Base-by-base conservation (phyloP, 2,797 vertebrate species). In the Sebastes wilsoni region DNA sequence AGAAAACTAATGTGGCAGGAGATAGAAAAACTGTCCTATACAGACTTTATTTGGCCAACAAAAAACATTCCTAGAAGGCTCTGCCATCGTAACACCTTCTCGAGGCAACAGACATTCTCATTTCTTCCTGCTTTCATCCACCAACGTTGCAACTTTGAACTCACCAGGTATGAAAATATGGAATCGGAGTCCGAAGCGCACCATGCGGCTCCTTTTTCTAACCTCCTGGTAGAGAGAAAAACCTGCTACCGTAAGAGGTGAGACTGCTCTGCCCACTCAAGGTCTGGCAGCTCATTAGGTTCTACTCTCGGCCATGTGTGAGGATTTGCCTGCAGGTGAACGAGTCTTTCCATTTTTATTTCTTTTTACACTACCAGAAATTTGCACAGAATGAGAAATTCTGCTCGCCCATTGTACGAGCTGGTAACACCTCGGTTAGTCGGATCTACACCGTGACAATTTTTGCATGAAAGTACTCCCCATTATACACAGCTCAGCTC, bases 281-380 rank as follows among this genome's bases (percentile, higher is more conserved):
- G 85, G 91, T 90, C 89, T 90, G 85, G 84, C 88, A 88, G 87
- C 88, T 92, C 89, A 92, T 93, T 89, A 88, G 72, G 64, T 84
- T 84, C 85, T 84, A 75, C 84, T 90, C 79, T 83, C 58, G 8
- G 72, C 77, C 80, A 82, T 83, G 83, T 88, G 87, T 87, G 79
- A 85, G 38, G 80, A 85, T 83, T 77, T 42, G 86, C 90, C 89
- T 56, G 66, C 74, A 87, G 87, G 85, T 75, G 74, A 83, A 55
- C 1, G 2, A 84, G 54, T 28, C 72, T 79, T 77, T 85, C 36
- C 77, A 52, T 14, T 68, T 65, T 25, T 65, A 22, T 59, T 23
- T 78, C 38, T 42, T 69, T 55, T 52, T 49, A 23, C 28, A 28
- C 25, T 20, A 34, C 3, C 22, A 72, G 58, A 82, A 65, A 80